phyloP scores from a whole-genome alignment of 2,888 invertebrate genomes.

The Callimorpha dominula region DNA sequence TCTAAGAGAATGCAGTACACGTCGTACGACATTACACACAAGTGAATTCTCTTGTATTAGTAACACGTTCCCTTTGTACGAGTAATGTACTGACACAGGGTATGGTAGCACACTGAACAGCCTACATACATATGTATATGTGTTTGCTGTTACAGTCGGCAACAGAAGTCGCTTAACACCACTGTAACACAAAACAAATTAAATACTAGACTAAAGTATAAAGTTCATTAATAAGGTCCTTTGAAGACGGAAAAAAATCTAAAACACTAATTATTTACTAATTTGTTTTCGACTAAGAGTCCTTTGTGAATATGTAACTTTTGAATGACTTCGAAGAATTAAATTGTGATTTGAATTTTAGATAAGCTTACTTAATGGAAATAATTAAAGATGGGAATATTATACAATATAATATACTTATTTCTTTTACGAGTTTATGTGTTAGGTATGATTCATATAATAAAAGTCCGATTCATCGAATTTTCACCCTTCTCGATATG shows the following conservation, averaged over 20 bases:
- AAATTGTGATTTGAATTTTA: not conserved
- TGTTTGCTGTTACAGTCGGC: not conserved
- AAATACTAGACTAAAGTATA: not conserved
- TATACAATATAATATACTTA: no score
- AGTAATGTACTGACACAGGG: not conserved
- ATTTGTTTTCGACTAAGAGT: not conserved
- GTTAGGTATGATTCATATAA: no score
- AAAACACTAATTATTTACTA: not conserved
- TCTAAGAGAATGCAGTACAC: not conserved
- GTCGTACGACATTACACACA: not conserved
- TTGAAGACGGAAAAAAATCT: not conserved
- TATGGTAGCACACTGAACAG: not conserved
- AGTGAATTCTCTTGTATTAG: constrained; percentile 20
- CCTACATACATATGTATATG: not conserved
- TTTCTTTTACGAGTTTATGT: no score
- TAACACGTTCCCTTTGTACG: not conserved
- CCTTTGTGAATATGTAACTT: constrained; percentile 1
- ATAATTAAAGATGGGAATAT: not conserved
- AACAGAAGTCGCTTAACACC: not conserved
- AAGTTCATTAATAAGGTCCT: not conserved
- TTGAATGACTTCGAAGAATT: not conserved
- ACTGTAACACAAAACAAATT: not conserved
- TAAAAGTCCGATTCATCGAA: no score
- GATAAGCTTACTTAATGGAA: not conserved
- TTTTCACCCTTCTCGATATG: no score